Evolutionary conservation across 1,140 invertebrate species (phyloP).

Genomic region (Trichoplusia ni): DNA sequence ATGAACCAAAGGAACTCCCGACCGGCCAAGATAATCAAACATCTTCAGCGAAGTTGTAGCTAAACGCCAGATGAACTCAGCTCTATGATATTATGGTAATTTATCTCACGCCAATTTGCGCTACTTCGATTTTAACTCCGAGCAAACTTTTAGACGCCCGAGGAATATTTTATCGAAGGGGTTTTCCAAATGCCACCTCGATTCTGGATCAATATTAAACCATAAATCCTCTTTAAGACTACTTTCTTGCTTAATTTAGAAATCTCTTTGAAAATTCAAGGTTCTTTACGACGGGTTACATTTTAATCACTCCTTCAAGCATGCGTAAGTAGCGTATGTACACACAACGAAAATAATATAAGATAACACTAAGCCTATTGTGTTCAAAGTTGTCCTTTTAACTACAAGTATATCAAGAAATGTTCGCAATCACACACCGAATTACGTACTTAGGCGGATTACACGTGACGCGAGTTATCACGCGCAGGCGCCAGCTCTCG

Average conservation of each 20-base stretch:
- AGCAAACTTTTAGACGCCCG: slow-evolving; percentile 47
- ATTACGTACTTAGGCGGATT: slow-evolving; percentile 74
- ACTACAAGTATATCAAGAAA: slow-evolving; percentile 50
- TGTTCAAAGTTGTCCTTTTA: slow-evolving; percentile 65
- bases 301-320: slow-evolving; percentile 41
- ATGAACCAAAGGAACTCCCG: slow-evolving; percentile 56
- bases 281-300: slow-evolving; percentile 29
- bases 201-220: slow-evolving; percentile 44
- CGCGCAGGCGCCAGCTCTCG: slow-evolving; percentile 66
- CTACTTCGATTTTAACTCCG: slow-evolving; percentile 53
- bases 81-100: slow-evolving; percentile 62
- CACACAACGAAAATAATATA: slow-evolving; percentile 58
- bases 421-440: slow-evolving; percentile 73
- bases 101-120: slow-evolving; percentile 60
- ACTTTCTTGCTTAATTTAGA: slow-evolving; percentile 35
- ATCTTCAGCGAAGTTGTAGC: slow-evolving; percentile 47
- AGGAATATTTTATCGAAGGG: slow-evolving; percentile 49
- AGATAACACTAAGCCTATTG: slow-evolving; percentile 75
- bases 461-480: slow-evolving; percentile 74
- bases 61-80: slow-evolving; percentile 65
- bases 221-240: slow-evolving; percentile 45
- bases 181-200: slow-evolving; percentile 37
- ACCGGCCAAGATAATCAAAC: slow-evolving; percentile 58
- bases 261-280: slow-evolving; percentile 41
- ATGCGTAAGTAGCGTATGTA: slow-evolving; percentile 57